Base-by-base conservation (phyloP, 2,888 invertebrate genomes). In the Dromius quadrimaculatus region DNA sequence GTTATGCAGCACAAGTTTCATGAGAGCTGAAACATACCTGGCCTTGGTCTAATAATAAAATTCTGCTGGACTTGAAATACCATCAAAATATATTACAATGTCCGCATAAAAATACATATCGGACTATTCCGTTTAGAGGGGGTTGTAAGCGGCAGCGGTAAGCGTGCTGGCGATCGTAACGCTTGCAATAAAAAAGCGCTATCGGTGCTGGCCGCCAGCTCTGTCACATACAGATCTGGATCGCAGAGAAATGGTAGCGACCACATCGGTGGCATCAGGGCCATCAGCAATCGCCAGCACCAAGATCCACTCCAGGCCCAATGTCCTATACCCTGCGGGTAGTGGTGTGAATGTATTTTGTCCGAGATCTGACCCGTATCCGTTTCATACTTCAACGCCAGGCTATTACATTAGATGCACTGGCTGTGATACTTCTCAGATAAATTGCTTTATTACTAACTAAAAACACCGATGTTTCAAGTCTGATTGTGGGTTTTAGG, bases 81-180 rank as follows among this genome's bases (percentile, higher is more conserved):
- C 41, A 66, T 66, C 54, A 54, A 66, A 54, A 54, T 66, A 66
- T 66, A 66, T 66, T 54, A 66, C 66, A 66, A 66, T 66, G 66
- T 66, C 54, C 66, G 47, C 66, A 66, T 66, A 66, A 66, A 66
- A 66, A 66, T 66, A 66, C 66, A 57, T 66, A 66, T 66, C 66
- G 66, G 66, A 57, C 54, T 54, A 54, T 66, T 63, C 66, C 66
- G 57, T 66, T 66, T 66, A 66, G 66, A 38, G 57, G 54, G 34
- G 65, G 41, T 23, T 66, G 66, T 66, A n/a, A n/a, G n/a, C n/a
- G n/a, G n/a, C n/a, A n/a, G n/a, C n/a, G n/a, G n/a, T n/a, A 54
- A 41, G 63, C 63, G 41, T 2, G 41, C 13, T 41, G 38, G 57
- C 54, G 22, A 66, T 66, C 66, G 66, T 66, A 54, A 57, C 54